Percentiles rank a stretch among this genome's conserved stretches.
phyloP scores from a whole-genome alignment of 2,797 vertebrate species.

The Pempheris klunzingeri region DNA sequence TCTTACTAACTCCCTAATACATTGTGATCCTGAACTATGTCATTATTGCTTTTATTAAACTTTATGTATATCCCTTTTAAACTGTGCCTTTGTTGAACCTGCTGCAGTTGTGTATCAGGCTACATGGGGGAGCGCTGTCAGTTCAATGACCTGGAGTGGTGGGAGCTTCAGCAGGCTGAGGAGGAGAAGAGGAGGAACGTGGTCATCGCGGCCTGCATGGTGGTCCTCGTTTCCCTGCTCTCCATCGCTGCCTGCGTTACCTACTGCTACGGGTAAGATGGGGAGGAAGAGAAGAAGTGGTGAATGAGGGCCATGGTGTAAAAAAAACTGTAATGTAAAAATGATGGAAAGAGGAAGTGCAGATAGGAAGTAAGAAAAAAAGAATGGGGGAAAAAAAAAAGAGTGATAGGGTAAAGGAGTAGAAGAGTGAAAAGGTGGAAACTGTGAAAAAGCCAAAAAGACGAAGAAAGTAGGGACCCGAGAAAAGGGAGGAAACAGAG shows the following conservation, averaged over 20 bases:
- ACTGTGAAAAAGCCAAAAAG: not conserved
- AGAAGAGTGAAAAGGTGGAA: not conserved
- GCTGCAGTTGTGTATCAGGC: slow-evolving; percentile 87
- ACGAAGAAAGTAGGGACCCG: not conserved
- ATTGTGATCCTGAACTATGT: not conserved
- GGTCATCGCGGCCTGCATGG: slow-evolving; percentile 77
- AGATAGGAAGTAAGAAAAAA: not conserved
- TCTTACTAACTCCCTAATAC: not conserved
- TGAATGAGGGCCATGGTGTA: not conserved
- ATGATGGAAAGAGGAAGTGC: not conserved
- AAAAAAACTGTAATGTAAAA: not conserved
- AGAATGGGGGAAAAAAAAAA: too few species aligned
- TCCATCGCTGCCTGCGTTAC: slow-evolving; percentile 80
- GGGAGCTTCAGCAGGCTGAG: slow-evolving; percentile 88
- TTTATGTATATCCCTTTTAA: not conserved
- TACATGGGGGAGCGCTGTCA: slow-evolving; percentile 93
- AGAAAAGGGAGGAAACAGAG: not conserved
- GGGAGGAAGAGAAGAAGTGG: not conserved
- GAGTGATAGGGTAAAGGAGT: too few species aligned
- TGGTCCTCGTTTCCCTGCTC: slow-evolving; percentile 83
- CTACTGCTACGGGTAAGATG: slow-evolving; percentile 89
- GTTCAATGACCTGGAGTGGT: slow-evolving; percentile 92
- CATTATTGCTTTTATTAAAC: not conserved
- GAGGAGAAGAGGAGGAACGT: slow-evolving; percentile 83
- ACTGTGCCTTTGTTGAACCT: slow-evolving; percentile 24